These are phyloP conservation scores for Tamias sibiricus DNA, from an alignment of 2,113 vertebrate genomes.

Conservation along the genomic window DNA sequence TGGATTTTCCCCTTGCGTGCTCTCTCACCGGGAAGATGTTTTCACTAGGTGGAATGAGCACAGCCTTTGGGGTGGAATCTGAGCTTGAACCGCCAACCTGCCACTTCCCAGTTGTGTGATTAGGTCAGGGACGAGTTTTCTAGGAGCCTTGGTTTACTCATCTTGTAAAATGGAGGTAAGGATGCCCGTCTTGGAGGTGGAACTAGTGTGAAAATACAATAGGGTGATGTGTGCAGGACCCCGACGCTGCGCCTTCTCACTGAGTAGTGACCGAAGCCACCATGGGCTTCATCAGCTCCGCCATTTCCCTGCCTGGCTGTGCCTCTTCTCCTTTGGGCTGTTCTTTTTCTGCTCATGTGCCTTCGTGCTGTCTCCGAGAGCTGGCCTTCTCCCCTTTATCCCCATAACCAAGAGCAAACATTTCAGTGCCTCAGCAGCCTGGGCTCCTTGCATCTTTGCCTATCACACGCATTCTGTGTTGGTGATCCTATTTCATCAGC, in stretches of 20 bases:
- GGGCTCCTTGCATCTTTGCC: neutral
- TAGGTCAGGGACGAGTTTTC: neutral
- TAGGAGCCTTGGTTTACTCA: neutral
- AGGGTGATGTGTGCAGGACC: neutral
- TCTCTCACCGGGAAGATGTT: neutral
- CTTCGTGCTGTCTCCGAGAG: neutral
- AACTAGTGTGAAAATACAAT: neutral
- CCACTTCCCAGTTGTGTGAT: neutral
- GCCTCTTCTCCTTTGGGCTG: too few species aligned
- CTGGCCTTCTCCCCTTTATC: neutral
- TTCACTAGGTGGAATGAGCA: neutral
- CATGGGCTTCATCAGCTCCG: too few species aligned
- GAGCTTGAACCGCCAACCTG: neutral
- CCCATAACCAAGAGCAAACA: neutral
- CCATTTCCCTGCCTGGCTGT: too few species aligned
- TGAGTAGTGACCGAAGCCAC: fast-evolving
- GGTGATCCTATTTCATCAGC: neutral
- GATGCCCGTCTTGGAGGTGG: neutral
- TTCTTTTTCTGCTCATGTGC: neutral
- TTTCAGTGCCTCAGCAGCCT: neutral
- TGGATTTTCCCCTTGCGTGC: neutral
- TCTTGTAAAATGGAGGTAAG: neutral
- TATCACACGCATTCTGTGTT: neutral
- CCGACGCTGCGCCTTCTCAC: neutral
- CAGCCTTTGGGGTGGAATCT: neutral